Evolutionary conservation across 64 coral and sea anemone genomes (phyloP), one percentile per base, ranked within the genome.

Genomic region (Cladopsammia gracilis): DNA sequence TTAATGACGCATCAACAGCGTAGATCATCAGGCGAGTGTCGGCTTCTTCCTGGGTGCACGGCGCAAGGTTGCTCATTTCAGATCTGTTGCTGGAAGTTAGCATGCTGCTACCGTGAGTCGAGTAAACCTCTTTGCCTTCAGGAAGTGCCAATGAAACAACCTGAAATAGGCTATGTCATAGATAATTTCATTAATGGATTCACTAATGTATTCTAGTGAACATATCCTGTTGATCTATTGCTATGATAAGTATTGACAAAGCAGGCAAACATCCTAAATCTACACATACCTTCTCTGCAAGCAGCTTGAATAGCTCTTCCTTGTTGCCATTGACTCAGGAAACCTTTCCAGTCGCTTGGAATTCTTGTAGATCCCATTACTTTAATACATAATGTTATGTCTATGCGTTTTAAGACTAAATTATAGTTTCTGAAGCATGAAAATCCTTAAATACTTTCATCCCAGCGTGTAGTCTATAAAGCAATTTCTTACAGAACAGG

Each of bases 361-460:
- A 83, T 83, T 83, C 79, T 62, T 61, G 79, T 83, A 12, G 79
- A 64, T 83, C 58, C 79, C 57, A 83, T 61, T 64, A 83, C 56
- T 83, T 83, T 64, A n/a, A n/a, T n/a, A n/a, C n/a, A n/a, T n/a
- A n/a, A n/a, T n/a, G n/a, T n/a, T n/a, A n/a, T n/a, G n/a, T n/a
- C n/a, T n/a, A n/a, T n/a, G n/a, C n/a, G n/a, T n/a, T n/a, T n/a
- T n/a, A n/a, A n/a, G n/a, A n/a, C n/a, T n/a, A n/a, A n/a, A n/a
- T n/a, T n/a, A n/a, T n/a, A n/a, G n/a, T n/a, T n/a, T n/a, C n/a
- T n/a, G n/a, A n/a, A n/a, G n/a, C n/a, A n/a, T n/a, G n/a, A n/a
- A n/a, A n/a, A n/a, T n/a, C n/a, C n/a, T n/a, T n/a, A n/a, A n/a
- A n/a, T n/a, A n/a, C n/a, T n/a, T n/a, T n/a, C n/a, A n/a, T n/a